phyloP scores from a whole-genome alignment of 2,888 invertebrate genomes.

The Dryadula phaetusa region DNA sequence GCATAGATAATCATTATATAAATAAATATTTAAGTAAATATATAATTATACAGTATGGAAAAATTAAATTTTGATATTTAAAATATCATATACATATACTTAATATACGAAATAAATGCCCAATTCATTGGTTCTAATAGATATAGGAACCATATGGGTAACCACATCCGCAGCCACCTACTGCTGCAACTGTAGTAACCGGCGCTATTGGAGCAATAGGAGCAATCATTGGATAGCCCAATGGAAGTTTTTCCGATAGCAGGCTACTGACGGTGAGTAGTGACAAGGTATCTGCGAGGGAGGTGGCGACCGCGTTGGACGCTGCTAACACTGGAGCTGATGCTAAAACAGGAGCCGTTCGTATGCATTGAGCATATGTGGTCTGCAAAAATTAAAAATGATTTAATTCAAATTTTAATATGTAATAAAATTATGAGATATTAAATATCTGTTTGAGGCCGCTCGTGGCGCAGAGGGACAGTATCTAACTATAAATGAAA shows the following conservation, averaged over 20 bases:
- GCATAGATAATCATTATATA: no score
- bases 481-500: no score
- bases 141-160: constrained; percentile 38
- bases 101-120: neutral
- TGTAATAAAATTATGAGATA: no score
- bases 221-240: constrained; percentile 51
- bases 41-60: neutral
- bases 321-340: constrained; percentile 34
- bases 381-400: constrained; percentile 51
- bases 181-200: constrained; percentile 31
- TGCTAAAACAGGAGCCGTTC: constrained; percentile 35
- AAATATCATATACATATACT: neutral
- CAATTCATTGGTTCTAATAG: constrained; percentile 17
- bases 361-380: constrained; percentile 52
- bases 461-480: no score
- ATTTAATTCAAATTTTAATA: neutral
- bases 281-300: constrained; percentile 69
- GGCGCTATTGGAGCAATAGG: constrained; percentile 26
- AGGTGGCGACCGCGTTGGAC: constrained; percentile 58
- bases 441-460: no score
- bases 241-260: constrained; percentile 63
- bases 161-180: constrained; percentile 45
- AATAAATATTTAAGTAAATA: neutral
- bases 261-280: constrained; percentile 70
- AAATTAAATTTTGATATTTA: neutral